Conservation (phyloP, 2,797 vertebrate species). For the Malurus splendens region DNA sequence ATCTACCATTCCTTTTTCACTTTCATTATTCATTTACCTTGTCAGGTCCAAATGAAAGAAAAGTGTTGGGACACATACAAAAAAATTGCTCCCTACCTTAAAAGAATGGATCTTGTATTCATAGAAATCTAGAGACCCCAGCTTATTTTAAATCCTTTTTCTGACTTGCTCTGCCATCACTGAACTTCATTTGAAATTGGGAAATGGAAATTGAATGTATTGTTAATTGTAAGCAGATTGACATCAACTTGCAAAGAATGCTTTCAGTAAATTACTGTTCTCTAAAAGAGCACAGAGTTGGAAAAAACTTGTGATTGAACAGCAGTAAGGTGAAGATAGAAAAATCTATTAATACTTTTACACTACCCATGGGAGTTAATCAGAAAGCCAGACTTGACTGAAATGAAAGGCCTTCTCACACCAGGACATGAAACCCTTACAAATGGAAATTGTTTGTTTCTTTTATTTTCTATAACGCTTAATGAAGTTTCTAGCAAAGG, state of each 20-base stretch:
- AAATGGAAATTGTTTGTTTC: background rate
- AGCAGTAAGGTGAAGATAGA: background rate
- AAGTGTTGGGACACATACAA: background rate
- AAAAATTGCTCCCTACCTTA: background rate
- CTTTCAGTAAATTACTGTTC: background rate
- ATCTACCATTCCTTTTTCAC: background rate
- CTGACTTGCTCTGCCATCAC: background rate
- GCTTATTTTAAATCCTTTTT: background rate
- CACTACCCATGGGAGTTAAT: background rate
- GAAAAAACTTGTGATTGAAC: background rate
- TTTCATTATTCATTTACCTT: constrained; percentile 20
- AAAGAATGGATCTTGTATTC: background rate
- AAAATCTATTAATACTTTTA: background rate
- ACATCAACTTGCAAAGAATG: background rate
- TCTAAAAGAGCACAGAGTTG: background rate
- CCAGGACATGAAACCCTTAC: background rate
- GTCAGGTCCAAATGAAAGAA: background rate
- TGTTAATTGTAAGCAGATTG: constrained; percentile 20
- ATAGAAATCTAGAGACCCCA: background rate
- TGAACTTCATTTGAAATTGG: background rate
- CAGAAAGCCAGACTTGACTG: background rate
- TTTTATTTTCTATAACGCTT: background rate
- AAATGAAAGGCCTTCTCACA: background rate
- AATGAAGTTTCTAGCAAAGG: background rate
- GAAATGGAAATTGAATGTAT: background rate